These are phyloP conservation scores for Oreocharis arfaki DNA, from an alignment of 2,113 vertebrate genomes.

Conservation along the genomic window DNA sequence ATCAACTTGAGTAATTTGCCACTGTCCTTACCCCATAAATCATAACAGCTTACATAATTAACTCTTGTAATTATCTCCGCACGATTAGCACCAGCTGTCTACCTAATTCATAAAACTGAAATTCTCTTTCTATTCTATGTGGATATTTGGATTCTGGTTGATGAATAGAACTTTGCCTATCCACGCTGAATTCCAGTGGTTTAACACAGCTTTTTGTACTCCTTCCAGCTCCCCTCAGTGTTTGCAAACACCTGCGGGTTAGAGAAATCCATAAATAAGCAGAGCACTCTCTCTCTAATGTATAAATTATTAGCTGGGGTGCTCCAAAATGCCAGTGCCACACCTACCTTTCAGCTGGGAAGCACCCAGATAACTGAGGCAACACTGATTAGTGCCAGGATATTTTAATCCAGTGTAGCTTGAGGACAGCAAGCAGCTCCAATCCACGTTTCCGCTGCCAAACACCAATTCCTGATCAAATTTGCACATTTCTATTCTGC, in stretches of 20 bases:
- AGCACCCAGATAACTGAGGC: neutral
- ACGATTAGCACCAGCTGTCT: conserved; percentile 5
- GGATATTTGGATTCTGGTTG: neutral
- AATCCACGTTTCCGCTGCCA: neutral
- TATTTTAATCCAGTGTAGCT: neutral
- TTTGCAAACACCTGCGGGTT: neutral
- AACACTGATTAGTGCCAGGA: neutral
- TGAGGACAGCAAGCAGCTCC: neutral
- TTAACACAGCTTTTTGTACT: neutral
- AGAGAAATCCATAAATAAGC: neutral
- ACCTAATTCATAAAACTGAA: neutral
- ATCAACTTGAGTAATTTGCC: neutral
- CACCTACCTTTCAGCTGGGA: neutral
- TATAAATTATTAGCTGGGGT: neutral
- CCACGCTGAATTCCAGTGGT: neutral
- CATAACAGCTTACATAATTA: conserved; percentile 22
- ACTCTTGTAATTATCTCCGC: neutral
- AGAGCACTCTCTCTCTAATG: neutral
- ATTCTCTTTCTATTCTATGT: neutral
- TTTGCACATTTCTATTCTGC: neutral
- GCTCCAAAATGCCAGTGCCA: neutral
- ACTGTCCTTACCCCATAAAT: conserved; percentile 17
- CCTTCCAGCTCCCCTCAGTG: neutral
- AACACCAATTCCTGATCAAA: neutral
- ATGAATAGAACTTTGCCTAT: neutral